Percentiles rank a stretch among this genome's conserved stretches.
These are phyloP conservation scores for Mormyrus proboscirostris DNA, from an alignment of 2,797 vertebrate genomes.

Conservation along the genomic window DNA sequence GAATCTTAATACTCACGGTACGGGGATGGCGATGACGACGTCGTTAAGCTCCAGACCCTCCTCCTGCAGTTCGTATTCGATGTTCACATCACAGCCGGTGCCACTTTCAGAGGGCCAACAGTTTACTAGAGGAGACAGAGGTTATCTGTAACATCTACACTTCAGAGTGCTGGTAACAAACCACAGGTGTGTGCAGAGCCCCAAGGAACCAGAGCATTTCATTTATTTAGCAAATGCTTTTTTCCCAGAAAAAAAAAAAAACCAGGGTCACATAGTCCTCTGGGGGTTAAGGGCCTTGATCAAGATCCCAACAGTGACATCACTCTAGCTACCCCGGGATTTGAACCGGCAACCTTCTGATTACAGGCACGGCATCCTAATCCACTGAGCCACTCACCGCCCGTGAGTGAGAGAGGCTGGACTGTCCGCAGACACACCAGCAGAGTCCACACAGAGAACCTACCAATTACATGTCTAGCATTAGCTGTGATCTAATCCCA, in stretches of 20 bases:
- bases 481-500: background rate
- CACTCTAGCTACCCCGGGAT: background rate
- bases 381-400: background rate
- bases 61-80: constrained; percentile 94
- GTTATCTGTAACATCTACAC: background rate
- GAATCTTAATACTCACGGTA: constrained; percentile 74
- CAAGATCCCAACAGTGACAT: background rate
- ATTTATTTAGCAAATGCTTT: background rate
- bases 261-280: background rate
- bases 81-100: constrained; percentile 88
- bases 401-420: background rate
- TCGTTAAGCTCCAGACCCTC: constrained; percentile 88
- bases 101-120: constrained; percentile 97
- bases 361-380: background rate
- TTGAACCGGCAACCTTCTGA: background rate
- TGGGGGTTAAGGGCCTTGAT: background rate
- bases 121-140: constrained; percentile 69
- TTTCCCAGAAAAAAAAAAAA: no score
- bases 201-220: background rate
- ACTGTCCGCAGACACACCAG: background rate
- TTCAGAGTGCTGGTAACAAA: background rate
- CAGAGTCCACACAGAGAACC: background rate
- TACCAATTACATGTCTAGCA: background rate
- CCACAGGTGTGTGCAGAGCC: background rate
- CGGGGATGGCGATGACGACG: constrained; percentile 85